phyloP scores from a whole-genome alignment of 2,797 vertebrate species.

The Brachymystax lenok region DNA sequence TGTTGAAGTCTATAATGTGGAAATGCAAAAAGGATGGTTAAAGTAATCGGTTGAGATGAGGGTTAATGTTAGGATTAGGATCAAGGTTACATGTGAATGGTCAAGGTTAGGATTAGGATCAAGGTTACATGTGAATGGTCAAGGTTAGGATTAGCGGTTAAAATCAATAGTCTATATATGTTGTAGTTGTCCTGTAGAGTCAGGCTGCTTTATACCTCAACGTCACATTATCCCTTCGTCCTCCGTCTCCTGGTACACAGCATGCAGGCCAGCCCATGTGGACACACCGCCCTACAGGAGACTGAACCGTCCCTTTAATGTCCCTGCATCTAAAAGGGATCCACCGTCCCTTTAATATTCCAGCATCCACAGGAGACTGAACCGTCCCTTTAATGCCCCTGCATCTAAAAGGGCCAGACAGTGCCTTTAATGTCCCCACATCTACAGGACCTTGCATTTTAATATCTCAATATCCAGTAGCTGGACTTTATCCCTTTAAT shows the following conservation, averaged over 20 bases:
- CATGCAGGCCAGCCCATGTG: conserved; percentile 35
- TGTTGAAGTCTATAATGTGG: neutral
- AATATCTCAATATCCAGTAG: neutral
- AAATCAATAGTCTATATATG: neutral
- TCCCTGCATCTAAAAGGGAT: too few species aligned
- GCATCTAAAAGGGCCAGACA: neutral
- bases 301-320: conserved; percentile 1
- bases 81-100: neutral
- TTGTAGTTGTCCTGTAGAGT: neutral
- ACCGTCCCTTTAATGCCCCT: neutral
- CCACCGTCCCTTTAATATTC: neutral
- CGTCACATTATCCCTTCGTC: neutral
- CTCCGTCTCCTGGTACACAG: conserved; percentile 44
- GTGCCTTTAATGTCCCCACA: neutral
- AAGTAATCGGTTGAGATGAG: neutral
- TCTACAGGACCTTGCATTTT: too few species aligned
- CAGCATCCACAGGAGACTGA: neutral
- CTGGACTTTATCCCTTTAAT: conserved; percentile 67
- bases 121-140: neutral
- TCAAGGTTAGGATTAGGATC: neutral
- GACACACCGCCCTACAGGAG: conserved; percentile 40
- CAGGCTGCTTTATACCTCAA: neutral
- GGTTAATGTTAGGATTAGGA: too few species aligned
- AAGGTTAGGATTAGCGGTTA: neutral
- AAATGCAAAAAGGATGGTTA: neutral